A percentile compares a stretch with the other conserved stretches of the same genome.
phyloP scores from a whole-genome alignment of 2,797 vertebrate species.

The Podarcis siculus region DNA sequence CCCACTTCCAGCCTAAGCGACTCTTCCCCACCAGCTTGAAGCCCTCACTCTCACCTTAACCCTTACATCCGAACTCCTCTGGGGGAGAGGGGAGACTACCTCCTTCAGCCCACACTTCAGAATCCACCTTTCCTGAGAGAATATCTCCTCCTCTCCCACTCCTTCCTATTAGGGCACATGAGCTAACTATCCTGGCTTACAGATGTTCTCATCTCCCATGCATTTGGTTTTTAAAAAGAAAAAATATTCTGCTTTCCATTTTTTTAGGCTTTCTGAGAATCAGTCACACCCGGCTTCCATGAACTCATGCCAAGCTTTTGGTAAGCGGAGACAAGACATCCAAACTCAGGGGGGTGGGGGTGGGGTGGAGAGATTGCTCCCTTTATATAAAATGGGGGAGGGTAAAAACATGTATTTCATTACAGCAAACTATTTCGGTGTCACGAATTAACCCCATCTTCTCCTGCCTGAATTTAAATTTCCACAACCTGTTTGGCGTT shows the following conservation, averaged over 20 bases:
- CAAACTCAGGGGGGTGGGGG: background rate
- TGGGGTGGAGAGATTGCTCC: background rate
- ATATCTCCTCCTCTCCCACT: background rate
- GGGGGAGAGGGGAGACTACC: no score
- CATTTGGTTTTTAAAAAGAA: background rate
- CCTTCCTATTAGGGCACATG: background rate
- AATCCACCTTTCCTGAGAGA: background rate
- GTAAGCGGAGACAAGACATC: conserved; percentile 36
- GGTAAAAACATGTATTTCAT: conserved; percentile 54
- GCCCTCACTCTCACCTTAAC: background rate
- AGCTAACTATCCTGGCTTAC: background rate
- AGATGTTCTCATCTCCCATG: background rate
- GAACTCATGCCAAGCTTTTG: conserved; percentile 57
- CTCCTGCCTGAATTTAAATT: background rate
- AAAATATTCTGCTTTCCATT: background rate
- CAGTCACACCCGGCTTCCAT: conserved; percentile 48
- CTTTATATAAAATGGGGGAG: conserved; percentile 37
- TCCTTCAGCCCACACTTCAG: no score
- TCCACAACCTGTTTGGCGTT: background rate
- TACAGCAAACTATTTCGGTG: conserved; percentile 45
- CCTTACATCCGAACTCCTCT: background rate
- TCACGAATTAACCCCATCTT: conserved; percentile 31
- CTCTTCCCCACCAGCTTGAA: no score
- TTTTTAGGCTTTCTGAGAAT: conserved; percentile 11
- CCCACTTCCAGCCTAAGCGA: background rate